Percentiles rank a stretch among this genome's conserved stretches.
Conservation (phyloP, 2,113 vertebrate genomes). For the Gila orcuttii region DNA sequence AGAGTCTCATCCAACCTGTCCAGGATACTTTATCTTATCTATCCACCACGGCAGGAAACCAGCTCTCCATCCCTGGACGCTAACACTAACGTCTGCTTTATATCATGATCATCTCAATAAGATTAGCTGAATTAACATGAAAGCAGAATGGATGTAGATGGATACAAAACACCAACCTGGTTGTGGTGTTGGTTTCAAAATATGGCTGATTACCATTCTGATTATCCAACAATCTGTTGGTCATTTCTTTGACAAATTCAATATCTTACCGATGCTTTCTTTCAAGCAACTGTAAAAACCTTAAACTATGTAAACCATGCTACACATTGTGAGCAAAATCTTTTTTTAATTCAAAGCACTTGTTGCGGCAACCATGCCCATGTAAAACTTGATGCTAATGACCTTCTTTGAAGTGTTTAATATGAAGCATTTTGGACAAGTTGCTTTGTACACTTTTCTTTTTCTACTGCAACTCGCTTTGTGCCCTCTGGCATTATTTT, state of each 20-base stretch:
- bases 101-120: constrained; percentile 25
- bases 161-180: background rate
- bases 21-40: constrained; percentile 5
- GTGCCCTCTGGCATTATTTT: background rate
- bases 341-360: background rate
- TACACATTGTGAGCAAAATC: too few relatives aligned
- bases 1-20: background rate
- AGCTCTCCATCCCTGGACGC: constrained; percentile 11
- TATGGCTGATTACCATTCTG: background rate
- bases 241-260: background rate
- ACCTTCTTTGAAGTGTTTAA: background rate
- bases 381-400: constrained; percentile 5
- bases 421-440: background rate
- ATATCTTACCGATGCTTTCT: background rate
- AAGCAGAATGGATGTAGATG: background rate
- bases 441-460: background rate
- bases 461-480: background rate
- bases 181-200: background rate
- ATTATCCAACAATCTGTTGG: background rate
- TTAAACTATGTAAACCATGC: background rate
- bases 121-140: background rate
- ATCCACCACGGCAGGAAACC: constrained; percentile 10
- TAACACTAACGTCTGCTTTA: constrained; percentile 12
- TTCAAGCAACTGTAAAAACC: background rate
- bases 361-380: background rate